Evolutionary conservation across 2,797 vertebrate genomes (phyloP).

Genomic region (Carduelis carduelis): DNA sequence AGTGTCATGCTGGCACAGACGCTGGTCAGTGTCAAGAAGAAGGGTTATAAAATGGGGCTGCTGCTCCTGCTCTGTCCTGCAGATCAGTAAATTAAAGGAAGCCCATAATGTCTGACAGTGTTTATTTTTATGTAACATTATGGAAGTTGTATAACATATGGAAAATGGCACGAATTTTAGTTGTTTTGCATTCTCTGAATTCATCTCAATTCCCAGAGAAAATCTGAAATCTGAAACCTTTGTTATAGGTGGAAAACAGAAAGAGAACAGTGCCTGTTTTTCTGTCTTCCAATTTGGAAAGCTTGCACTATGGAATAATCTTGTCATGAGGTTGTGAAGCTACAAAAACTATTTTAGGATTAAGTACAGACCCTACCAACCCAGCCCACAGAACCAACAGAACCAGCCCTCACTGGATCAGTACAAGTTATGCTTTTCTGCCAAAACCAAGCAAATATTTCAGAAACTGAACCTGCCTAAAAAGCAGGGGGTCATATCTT

Average conservation of each 20-base stretch:
- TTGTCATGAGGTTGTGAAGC: neutral
- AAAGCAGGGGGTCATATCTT: neutral
- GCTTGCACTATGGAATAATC: conserved; percentile 1
- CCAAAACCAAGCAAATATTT: neutral
- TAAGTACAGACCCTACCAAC: neutral
- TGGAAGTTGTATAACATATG: conserved; percentile 1
- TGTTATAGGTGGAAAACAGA: conserved; percentile 12
- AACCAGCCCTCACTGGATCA: neutral
- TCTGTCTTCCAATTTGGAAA: neutral
- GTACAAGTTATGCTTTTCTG: neutral
- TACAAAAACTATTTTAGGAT: conserved; percentile 44
- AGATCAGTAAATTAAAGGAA: neutral
- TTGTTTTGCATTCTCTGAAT: conserved; percentile 13
- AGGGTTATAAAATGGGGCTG: neutral
- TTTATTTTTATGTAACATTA: conserved; percentile 29
- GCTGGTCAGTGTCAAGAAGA: neutral
- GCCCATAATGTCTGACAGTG: neutral
- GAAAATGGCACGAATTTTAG: neutral
- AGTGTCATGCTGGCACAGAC: neutral
- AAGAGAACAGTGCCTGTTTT: neutral
- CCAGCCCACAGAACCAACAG: conserved; percentile 1
- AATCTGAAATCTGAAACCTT: neutral
- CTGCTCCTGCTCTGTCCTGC: neutral
- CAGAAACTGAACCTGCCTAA: neutral
- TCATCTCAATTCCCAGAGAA: neutral